phyloP scores from a whole-genome alignment of 2,113 vertebrate genomes.

The Hydropotes inermis region DNA sequence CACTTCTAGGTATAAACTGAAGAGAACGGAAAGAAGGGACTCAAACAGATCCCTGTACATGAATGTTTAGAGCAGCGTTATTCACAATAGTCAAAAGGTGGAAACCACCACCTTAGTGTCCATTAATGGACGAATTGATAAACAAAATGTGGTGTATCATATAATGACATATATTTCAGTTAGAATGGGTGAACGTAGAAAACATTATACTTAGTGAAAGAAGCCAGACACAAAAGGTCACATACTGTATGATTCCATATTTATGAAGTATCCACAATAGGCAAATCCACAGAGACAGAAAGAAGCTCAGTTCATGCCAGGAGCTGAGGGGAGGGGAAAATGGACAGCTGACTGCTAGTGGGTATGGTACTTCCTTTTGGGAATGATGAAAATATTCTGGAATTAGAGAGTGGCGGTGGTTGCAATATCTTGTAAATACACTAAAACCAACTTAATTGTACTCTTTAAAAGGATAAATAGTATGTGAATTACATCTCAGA shows the following conservation, averaged over 20 bases:
- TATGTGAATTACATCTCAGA: not conserved
- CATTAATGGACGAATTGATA: not conserved
- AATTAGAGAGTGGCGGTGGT: not conserved
- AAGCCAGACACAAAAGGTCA: not conserved
- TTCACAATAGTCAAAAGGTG: not conserved
- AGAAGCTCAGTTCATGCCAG: not conserved
- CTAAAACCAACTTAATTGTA: not conserved
- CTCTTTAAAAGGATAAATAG: not conserved
- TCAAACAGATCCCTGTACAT: not conserved
- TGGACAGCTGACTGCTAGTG: not conserved
- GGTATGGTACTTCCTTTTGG: not conserved
- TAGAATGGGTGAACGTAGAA: not conserved
- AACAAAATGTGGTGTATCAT: not conserved
- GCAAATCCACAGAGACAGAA: conserved; percentile 13
- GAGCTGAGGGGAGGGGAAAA: not conserved
- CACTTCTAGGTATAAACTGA: not conserved
- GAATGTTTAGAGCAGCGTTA: not conserved
- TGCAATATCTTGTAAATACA: not conserved
- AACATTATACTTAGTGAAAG: not conserved
- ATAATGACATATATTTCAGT: not conserved
- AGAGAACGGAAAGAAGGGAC: not conserved
- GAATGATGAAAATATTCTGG: conserved; percentile 31
- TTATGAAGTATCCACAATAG: not conserved
- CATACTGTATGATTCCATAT: not conserved
- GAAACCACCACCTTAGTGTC: not conserved